Base-by-base conservation (phyloP, 1,140 invertebrate genomes). In the Drosophila virilis region DNA sequence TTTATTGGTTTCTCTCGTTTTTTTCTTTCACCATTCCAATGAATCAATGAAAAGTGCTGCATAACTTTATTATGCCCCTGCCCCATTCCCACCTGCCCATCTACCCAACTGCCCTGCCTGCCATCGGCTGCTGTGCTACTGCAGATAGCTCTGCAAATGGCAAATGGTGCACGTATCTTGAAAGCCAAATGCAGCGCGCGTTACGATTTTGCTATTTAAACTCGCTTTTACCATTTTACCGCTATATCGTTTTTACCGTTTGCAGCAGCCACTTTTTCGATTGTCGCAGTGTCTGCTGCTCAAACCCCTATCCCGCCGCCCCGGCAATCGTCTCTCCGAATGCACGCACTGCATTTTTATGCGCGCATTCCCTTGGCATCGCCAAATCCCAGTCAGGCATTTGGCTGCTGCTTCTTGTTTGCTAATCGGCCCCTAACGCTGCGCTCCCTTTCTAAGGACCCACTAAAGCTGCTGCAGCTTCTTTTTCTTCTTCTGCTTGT, bases 41-140 rank as follows among this genome's bases (percentile, higher is more conserved):
- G 51, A 89, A 89, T 88, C 83, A 89, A 89, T 83, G 84, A 82
- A 77, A 77, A 72, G 62, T 58, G 75, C 73, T 80, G 79, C 79
- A 89, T 89, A 88, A 88, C 84, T 88, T 80, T 80, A 74, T 89
- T 89, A 54, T 43, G 45, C 2, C 15, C 6, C 15, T 8, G 15
- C 28, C 10, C 28, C 10, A 6, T 48, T 6, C 3, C 22, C 8
- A 35, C 28, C 5, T 28, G 6, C 4, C 22, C 32, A n/a, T 10
- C n/a, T 52, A 17, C 17, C 17, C 17, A 17, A 1, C n/a, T 45
- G 22, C 38, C n/a, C 10, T 38, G 42, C 52, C 22, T 62, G 58
- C 17, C 45, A 28, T 5, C 4, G 22, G 22, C 22, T 5, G 50
- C 50, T 70, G 60, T 37, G 28, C 22, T 10, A 22, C 43, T 42